Base-by-base conservation (phyloP, 2,888 invertebrate species). In the Drosophila kuntzei region DNA sequence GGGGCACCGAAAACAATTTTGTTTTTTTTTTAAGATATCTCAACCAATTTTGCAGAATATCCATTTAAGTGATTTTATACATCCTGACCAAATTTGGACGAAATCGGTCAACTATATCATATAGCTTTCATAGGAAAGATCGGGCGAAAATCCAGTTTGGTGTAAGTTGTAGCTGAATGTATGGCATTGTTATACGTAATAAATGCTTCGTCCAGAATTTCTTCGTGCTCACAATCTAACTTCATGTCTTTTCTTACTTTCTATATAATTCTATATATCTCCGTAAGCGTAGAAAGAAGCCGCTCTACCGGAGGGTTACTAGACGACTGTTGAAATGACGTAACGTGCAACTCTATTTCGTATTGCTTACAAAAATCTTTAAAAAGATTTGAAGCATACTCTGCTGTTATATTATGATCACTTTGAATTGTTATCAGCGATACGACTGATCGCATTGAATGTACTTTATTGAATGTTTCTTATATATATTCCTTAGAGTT, bases 341-440 rank as follows among this genome's bases (percentile, higher is more conserved):
- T 46, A 29, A 46, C 11, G 16, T 46, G 47, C 18, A 16, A 5
- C 22, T 62, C 29, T 4, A 69, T 44, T 8, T 55, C 14, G 16
- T 57, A 60, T 37, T 69, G 69, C 2, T 16, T 41, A 25, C 47
- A 67, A 18, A 68, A 68, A 8, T 64, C 72, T 9, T 57, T 66
- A 12, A 77, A 76, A 7, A 73, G 9, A 4, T 59, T 66, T 11
- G 59, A 43, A 3, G 65, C 8, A 32, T 71, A 78, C 47, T 74
- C 68, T 22, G 22, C 22, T 22, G 22, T 22, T 22, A n/a, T n/a
- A n/a, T n/a, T n/a, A n/a, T n/a, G n/a, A n/a, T n/a, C n/a, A n/a
- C n/a, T n/a, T n/a, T n/a, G n/a, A n/a, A n/a, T n/a, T n/a, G n/a
- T n/a, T n/a, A n/a, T n/a, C n/a, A n/a, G n/a, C n/a, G n/a, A n/a